Base-by-base conservation (phyloP, 2,888 invertebrate species). In the Acleris literana region DNA sequence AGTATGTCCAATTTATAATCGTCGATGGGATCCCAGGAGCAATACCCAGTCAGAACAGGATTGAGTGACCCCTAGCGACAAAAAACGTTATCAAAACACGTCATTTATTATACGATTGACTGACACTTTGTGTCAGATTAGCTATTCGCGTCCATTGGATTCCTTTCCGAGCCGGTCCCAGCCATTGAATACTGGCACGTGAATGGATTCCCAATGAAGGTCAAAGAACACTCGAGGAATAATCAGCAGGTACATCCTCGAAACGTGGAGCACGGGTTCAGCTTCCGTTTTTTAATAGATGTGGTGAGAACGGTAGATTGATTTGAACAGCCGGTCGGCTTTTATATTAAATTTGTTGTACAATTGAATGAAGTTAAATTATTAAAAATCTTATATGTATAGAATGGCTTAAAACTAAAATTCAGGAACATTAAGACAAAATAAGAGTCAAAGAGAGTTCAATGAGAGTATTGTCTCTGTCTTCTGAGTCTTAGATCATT, bases 141-240 rank as follows among this genome's bases (percentile, higher is more conserved):
- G 64, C 70, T 66, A 61, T 69, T 71, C 70, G 64, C 55, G 63
- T 33, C 70, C 64, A 61, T 70, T 72, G 74, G 75, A 75, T 79
- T 70, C 69, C 63, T 65, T 69, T 70, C 72, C 74, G 71, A 72
- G 56, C 69, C 71, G 71, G 70, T 72, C 73, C 71, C 72, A 20
- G 68, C 71, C 71, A 69, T 70, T 74, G 72, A 68, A 70, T 74
- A 76, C 65, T 72, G 69, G 58, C 44, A 63, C 70, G 69, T 70
- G 71, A 73, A 72, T 68, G 69, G 69, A 70, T 70, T 68, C 60
- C 55, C 69, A 73, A 76, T 71, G 71, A 74, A 75, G 75, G 78
- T 69, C 74, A 56, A 57, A 63, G 51, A 56, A 63, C 67, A 66
- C 60, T 39, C 60, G 53, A 57, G 53, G 66, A 33, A 62, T 66